Conservation (phyloP, 2,797 vertebrate species). For the Synaphobranchus kaupii region DNA sequence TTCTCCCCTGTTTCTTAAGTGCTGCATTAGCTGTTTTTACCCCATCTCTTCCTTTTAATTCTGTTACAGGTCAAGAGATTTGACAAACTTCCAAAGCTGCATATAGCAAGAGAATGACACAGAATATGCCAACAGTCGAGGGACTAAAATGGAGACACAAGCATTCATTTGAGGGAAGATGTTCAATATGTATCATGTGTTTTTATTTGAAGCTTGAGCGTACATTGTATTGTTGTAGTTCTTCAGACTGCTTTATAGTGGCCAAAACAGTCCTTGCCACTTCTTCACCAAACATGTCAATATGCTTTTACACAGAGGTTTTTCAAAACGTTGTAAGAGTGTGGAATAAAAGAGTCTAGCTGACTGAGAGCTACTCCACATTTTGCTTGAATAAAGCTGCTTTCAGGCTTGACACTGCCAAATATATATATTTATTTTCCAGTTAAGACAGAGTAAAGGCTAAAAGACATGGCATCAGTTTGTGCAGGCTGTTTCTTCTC, state of each 20-base stretch:
- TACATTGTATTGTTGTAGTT: background rate
- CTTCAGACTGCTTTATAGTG: background rate
- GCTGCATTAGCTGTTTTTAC: slow-evolving; percentile 28
- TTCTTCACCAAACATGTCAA: slow-evolving; percentile 4
- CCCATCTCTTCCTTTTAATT: slow-evolving; percentile 50
- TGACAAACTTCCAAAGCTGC: slow-evolving; percentile 59
- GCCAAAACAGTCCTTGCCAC: background rate
- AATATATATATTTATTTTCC: background rate
- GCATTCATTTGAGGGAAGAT: background rate
- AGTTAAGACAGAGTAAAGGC: background rate
- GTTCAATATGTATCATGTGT: slow-evolving; percentile 1
- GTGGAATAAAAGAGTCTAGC: background rate
- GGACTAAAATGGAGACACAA: slow-evolving; percentile 46
- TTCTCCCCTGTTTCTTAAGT: slow-evolving; percentile 20
- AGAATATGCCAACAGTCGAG: slow-evolving; percentile 53
- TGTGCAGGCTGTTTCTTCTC: background rate
- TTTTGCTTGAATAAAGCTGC: slow-evolving; percentile 16
- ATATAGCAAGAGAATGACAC: background rate
- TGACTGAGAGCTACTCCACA: background rate
- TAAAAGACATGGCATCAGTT: background rate
- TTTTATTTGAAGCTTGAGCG: background rate
- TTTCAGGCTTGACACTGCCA: background rate
- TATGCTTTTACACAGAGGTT: background rate
- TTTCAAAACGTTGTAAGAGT: background rate
- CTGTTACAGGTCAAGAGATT: slow-evolving; percentile 68